Percentiles rank a stretch among this genome's conserved stretches.
phyloP scores from a whole-genome alignment of 2,113 vertebrate genomes.

The Thermophis baileyi region DNA sequence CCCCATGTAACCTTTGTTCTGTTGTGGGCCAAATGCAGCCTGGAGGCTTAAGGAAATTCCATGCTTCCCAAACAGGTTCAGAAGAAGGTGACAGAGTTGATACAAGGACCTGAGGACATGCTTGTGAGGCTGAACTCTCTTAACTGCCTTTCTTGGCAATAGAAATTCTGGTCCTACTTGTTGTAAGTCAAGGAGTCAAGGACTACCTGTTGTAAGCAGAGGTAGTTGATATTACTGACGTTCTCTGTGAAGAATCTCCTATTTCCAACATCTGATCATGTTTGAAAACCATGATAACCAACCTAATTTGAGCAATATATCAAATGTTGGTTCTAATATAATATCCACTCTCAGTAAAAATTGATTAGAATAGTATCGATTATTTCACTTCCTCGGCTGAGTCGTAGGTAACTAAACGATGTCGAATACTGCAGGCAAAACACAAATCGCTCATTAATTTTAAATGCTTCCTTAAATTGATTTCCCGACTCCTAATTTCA shows the following conservation, averaged over 20 bases:
- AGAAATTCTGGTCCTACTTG: neutral
- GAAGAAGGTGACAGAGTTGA: neutral
- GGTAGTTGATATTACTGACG: neutral
- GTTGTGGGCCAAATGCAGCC: neutral
- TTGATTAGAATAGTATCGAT: constrained; percentile 33
- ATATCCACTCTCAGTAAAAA: neutral
- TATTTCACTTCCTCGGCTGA: constrained; percentile 42
- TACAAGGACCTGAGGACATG: neutral
- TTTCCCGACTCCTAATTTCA: constrained; percentile 47
- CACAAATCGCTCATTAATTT: constrained; percentile 30
- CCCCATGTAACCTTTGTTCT: neutral
- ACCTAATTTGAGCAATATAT: constrained; percentile 1
- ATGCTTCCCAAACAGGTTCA: neutral
- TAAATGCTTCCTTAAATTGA: constrained; percentile 50
- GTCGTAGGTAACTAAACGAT: constrained; percentile 22
- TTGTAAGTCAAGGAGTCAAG: neutral
- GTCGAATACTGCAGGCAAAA: constrained; percentile 30
- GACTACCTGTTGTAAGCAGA: neutral
- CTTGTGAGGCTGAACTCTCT: neutral
- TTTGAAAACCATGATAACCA: neutral
- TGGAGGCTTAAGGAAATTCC: neutral
- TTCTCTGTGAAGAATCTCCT: neutral
- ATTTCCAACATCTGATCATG: neutral
- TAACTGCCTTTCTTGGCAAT: neutral
- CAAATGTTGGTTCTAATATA: constrained; percentile 17